These are phyloP conservation scores for Mamestra brassicae DNA, from an alignment of 2,888 invertebrate genomes.

Conservation along the genomic window DNA sequence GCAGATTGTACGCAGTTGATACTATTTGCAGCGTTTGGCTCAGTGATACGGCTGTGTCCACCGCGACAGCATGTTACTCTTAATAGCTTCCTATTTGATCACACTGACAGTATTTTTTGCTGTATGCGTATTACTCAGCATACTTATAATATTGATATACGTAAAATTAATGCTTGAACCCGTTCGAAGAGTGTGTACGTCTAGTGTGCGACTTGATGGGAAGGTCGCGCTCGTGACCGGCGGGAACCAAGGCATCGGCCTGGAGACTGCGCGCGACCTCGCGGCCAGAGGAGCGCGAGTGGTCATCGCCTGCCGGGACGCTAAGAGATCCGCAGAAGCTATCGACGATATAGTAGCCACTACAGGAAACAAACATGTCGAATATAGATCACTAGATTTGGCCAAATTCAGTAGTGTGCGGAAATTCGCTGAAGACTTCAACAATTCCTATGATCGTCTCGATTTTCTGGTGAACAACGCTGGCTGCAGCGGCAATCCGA, in stretches of 20 bases:
- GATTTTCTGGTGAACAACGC: constrained; percentile 93
- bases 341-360: constrained; percentile 93
- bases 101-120: neutral
- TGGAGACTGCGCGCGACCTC: constrained; percentile 93
- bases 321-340: constrained; percentile 92
- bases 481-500: constrained; percentile 83
- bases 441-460: constrained; percentile 85
- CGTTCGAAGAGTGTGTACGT: constrained; percentile 74
- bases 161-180: constrained; percentile 44
- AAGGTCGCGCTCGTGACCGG: constrained; percentile 95
- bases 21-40: neutral
- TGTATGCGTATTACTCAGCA: neutral
- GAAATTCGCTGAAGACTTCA: constrained; percentile 91
- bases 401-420: constrained; percentile 88
- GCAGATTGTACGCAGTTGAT: too few relatives aligned
- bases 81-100: constrained; percentile 19
- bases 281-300: constrained; percentile 93
- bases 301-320: constrained; percentile 94
- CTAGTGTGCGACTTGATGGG: constrained; percentile 79
- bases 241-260: constrained; percentile 95
- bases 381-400: constrained; percentile 90
- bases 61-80: constrained; percentile 43
- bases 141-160: neutral
- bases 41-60: constrained; percentile 9
- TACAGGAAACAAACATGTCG: constrained; percentile 93